A percentile compares a stretch with the other conserved stretches of the same genome.
These are phyloP conservation scores for Xylota segnis DNA, from an alignment of 2,888 invertebrate species.

Conservation along the genomic window DNA sequence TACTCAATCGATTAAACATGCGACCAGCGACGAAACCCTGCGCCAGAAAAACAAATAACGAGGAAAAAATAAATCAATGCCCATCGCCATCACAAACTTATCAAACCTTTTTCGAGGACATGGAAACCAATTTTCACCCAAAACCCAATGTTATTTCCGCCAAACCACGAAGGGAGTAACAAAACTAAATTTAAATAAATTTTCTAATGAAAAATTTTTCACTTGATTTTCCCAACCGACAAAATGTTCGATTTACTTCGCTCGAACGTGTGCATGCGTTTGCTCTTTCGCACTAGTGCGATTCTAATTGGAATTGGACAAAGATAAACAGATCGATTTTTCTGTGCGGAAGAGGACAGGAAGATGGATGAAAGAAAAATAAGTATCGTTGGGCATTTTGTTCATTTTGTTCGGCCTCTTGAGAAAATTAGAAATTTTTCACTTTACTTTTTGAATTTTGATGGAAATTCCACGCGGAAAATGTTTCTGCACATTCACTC, in stretches of 20 bases:
- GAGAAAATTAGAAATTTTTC: slow-evolving; percentile 37
- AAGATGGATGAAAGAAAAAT: slow-evolving; percentile 25
- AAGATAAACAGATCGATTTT: slow-evolving; percentile 52
- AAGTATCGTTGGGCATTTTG: slow-evolving; percentile 19
- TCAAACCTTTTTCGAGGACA: slow-evolving; percentile 4
- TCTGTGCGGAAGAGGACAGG: slow-evolving; percentile 7
- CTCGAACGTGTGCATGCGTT: not conserved
- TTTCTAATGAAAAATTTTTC: slow-evolving; percentile 10
- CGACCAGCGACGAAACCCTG: slow-evolving; percentile 12
- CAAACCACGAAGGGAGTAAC: not conserved
- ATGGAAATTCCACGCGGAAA: slow-evolving; percentile 10
- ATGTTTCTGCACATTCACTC: slow-evolving; percentile 47
- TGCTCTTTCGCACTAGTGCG: slow-evolving; percentile 36
- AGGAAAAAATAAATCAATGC: slow-evolving; percentile 37
- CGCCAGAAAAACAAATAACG: slow-evolving; percentile 46
- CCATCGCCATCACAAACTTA: not conserved
- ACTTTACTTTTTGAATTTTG: slow-evolving; percentile 54
- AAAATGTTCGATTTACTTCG: slow-evolving; percentile 26
- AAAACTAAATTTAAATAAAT: not conserved
- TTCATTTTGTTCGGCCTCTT: slow-evolving; percentile 29
- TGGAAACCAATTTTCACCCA: not conserved
- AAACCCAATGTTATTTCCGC: slow-evolving; percentile 4
- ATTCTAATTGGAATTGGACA: slow-evolving; percentile 59
- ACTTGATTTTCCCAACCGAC: slow-evolving; percentile 41
- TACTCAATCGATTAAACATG: slow-evolving; percentile 52